Base-by-base conservation (phyloP, 2,888 invertebrate genomes). In the Eilema sororculum region DNA sequence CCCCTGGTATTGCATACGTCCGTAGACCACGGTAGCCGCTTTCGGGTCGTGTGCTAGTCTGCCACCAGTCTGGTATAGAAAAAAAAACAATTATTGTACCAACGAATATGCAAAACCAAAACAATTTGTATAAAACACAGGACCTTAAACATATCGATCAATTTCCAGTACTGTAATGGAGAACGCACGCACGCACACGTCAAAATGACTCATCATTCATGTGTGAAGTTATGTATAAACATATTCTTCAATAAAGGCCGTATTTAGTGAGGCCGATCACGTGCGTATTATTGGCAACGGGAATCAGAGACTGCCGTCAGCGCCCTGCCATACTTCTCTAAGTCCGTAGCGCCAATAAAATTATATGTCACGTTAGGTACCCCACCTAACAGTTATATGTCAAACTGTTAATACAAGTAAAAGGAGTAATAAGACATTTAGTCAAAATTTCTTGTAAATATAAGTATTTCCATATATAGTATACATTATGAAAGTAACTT, bases 211-310 rank as follows among this genome's bases (percentile, higher is more conserved):
- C 82, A 82, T 81, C 72, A 73, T 80, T 78, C 81, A 81, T 84
- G 84, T 82, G 77, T 78, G 63, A 64, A 61, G 63, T 75, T 81
- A 79, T 77, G 78, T 86, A 84, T 84, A 84, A 82, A 84, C 84
- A 85, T 87, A 86, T 89, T 87, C 87, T 88, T 89, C 88, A 89
- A 87, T 81, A 84, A 83, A 82, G 83, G 82, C 70, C 74, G 56
- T 78, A 74, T 82, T 86, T 87, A 80, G 59, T 64, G 76, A 93
- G 85, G 87, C 91, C 74, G 84, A 84, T 89, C 93, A 93, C 93
- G 93, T 93, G 87, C 92, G 90, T 89, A 91, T 92, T 93, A 93
- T 93, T 92, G 93, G 91, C 92, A 91, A 87, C 85, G 85, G 89
- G 91, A 91, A 90, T 90, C 90, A 91, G 89, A 87, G 86, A 86